Percentiles rank a stretch among this genome's conserved stretches.
Evolutionary conservation across 1,140 invertebrate species (phyloP).

Genomic region (Aricia agestis): DNA sequence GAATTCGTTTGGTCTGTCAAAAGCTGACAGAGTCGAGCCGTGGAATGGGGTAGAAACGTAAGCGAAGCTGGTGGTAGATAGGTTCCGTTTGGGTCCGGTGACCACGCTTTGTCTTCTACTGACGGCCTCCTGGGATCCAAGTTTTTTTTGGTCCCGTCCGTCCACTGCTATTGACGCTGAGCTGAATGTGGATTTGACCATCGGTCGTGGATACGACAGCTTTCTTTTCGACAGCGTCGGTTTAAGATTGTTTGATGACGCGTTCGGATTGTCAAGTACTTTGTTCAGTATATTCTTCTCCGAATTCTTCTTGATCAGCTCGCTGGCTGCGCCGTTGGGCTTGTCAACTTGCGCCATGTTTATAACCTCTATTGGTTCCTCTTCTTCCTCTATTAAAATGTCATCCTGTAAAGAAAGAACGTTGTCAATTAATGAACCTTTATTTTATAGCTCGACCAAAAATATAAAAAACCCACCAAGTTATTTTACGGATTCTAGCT

Average conservation of each 20-base stretch:
- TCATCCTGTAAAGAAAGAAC: constrained; percentile 52
- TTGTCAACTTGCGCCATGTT: constrained; percentile 45
- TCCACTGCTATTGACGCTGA: constrained; percentile 51
- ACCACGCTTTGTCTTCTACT: constrained; percentile 44
- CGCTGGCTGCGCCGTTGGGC: constrained; percentile 34
- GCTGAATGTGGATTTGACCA: constrained; percentile 49
- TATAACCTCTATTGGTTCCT: constrained; percentile 66
- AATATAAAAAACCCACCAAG: neutral
- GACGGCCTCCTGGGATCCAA: constrained; percentile 54
- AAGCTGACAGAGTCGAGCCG: constrained; percentile 85
- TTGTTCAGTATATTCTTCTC: constrained; percentile 35
- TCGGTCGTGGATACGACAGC: constrained; percentile 50
- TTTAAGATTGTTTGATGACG: constrained; percentile 42
- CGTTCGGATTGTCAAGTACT: constrained; percentile 44
- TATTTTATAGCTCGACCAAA: neutral
- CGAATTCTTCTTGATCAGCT: constrained; percentile 35
- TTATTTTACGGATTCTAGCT: neutral
- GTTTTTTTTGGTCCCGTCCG: constrained; percentile 35
- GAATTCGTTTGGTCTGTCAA: constrained; percentile 81
- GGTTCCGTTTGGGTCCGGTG: constrained; percentile 77
- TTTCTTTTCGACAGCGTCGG: constrained; percentile 56
- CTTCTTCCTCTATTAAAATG: constrained; percentile 75
- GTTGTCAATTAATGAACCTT: constrained; percentile 9
- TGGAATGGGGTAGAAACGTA: constrained; percentile 90
- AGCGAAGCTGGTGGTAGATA: constrained; percentile 87